Evolutionary conservation across 2,888 invertebrate species (phyloP).

Genomic region (Dicyrtoma fusca): DNA sequence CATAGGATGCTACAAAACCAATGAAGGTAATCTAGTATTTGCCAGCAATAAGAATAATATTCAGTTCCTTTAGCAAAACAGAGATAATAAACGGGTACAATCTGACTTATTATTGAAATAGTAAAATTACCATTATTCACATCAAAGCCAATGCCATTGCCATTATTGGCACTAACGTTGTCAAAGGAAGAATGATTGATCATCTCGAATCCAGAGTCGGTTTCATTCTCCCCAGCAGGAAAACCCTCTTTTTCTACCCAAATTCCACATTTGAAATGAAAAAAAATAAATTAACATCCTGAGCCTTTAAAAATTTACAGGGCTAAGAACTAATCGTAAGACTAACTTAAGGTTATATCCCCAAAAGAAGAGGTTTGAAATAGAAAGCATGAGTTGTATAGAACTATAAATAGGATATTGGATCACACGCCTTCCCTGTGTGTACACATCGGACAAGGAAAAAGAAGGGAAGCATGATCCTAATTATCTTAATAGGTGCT

Average conservation of each 20-base stretch:
- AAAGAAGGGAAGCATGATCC: too few relatives aligned
- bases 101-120: neutral
- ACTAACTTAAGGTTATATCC: neutral
- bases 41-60: too few relatives aligned
- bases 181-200: conserved; percentile 47
- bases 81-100: neutral
- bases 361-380: neutral
- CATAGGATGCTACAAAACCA: too few relatives aligned
- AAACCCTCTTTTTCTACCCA: conserved; percentile 35
- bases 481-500: too few relatives aligned
- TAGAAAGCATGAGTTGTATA: neutral
- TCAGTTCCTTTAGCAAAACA: neutral
- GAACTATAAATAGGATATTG: neutral
- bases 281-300: conserved; percentile 17
- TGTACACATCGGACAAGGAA: too few relatives aligned
- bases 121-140: conserved; percentile 34
- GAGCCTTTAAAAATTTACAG: neutral
- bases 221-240: conserved; percentile 40
- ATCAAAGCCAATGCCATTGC: conserved; percentile 39
- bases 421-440: too few relatives aligned
- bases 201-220: conserved; percentile 49
- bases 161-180: conserved; percentile 26
- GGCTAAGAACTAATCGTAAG: neutral
- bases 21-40: too few relatives aligned
- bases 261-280: conserved; percentile 16